Percentiles rank a stretch among this genome's conserved stretches.
Conservation (phyloP, 1,140 invertebrate genomes). For the Ostrea denselamellosa region DNA sequence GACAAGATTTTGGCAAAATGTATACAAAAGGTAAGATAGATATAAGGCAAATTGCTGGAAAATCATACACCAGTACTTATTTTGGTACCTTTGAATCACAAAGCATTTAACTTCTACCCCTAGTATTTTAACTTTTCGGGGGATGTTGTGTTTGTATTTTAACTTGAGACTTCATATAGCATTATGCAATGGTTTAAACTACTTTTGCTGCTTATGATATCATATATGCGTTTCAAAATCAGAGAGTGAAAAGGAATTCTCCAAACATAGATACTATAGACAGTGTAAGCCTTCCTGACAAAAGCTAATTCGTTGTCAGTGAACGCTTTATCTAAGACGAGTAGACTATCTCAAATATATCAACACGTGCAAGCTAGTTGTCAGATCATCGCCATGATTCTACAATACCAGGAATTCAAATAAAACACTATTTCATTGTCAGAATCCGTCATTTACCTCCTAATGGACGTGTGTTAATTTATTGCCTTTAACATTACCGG, state of each 20-base stretch:
- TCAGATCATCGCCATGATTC: not conserved
- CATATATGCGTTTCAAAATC: too few species aligned
- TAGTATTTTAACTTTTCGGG: too few species aligned
- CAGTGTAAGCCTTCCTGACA: not conserved
- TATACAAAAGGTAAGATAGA: not conserved
- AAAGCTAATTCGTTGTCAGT: not conserved
- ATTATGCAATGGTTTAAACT: too few species aligned
- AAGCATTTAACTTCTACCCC: too few species aligned
- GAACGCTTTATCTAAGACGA: not conserved
- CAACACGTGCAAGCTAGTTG: not conserved
- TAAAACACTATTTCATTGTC: not conserved
- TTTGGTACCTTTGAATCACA: not conserved
- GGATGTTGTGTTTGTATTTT: too few species aligned
- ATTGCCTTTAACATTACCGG: slow-evolving; percentile 3
- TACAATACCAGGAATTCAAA: slow-evolving; percentile 23
- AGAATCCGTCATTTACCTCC: slow-evolving; percentile 1
- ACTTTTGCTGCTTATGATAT: too few species aligned
- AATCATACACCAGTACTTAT: not conserved
- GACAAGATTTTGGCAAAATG: slow-evolving; percentile 10
- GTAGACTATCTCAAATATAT: slow-evolving; percentile 13
- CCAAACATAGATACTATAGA: not conserved
- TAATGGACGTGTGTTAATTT: slow-evolving; percentile 31
- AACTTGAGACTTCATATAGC: too few species aligned
- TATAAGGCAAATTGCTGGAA: not conserved
- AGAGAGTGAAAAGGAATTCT: not conserved